These are phyloP conservation scores for Phymorhynchus buccinoides DNA, from an alignment of 1,140 invertebrate genomes.

Conservation along the genomic window DNA sequence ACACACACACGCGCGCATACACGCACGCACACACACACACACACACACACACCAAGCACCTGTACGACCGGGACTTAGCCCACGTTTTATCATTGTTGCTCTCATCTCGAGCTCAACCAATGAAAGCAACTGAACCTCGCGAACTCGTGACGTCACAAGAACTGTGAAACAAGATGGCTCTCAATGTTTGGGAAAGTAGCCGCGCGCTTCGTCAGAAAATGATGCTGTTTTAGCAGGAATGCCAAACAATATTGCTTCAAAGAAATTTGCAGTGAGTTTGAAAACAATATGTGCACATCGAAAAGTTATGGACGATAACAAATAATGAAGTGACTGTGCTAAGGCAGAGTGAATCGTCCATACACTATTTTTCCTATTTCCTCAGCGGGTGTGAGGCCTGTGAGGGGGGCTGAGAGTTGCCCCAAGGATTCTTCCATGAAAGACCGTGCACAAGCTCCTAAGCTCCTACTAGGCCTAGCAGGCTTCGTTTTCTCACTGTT, in stretches of 20 bases:
- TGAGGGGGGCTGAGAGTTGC: background rate
- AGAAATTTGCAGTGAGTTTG: background rate
- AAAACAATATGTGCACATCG: background rate
- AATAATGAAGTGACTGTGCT: background rate
- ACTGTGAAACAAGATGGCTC: conserved; percentile 38
- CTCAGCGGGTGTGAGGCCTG: background rate
- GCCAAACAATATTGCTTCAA: background rate
- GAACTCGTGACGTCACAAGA: conserved; percentile 39
- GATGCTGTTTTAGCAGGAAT: background rate
- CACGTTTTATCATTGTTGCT: conserved; percentile 36
- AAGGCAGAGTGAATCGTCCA: background rate
- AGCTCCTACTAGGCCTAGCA: no score
- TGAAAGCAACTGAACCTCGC: conserved; percentile 35
- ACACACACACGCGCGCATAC: conserved; percentile 17
- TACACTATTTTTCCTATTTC: background rate
- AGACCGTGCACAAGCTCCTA: conserved; percentile 24
- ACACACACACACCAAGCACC: conserved; percentile 14
- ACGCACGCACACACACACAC: conserved; percentile 16
- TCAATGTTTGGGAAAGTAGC: conserved; percentile 39
- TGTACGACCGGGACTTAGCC: background rate
- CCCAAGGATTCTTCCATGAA: conserved; percentile 28
- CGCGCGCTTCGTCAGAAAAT: conserved; percentile 7
- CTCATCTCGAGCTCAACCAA: conserved; percentile 30
- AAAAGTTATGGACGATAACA: background rate
- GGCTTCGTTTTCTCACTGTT: background rate